Evolutionary conservation across 2,113 vertebrate species (phyloP), one percentile per base, ranked within the genome.

Genomic region (Silurus glanis): DNA sequence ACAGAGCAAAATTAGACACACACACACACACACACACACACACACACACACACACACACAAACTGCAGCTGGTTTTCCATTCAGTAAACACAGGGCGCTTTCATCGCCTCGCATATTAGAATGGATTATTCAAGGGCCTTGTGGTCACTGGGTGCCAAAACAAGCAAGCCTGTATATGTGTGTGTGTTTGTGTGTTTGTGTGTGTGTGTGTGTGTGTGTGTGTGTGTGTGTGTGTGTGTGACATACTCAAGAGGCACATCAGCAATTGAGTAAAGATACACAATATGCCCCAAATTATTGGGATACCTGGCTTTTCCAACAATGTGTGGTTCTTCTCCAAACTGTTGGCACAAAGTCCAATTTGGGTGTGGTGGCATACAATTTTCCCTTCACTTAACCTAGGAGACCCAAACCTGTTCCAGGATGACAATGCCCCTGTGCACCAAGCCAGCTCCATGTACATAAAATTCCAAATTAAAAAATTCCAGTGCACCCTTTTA

Each of bases 31-130:
- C 37, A 37, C 37, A 37, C 37, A 37, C 37, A 37, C 37, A 37
- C 37, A 37, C 37, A 37, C 37, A 37, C 37, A 37, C 75, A 58
- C 12, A 61, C 28, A 59, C 78, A 61, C 78, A 61, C 28, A 16
- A 23, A 67, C n/a, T 4, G 17, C 25, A 59, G 56, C 56, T 61
- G 59, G 14, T 56, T 53, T 78, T 85, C 47, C 49, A 79, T 64
- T 85, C 49, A 55, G 47, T 64, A 64, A 79, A 62, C 59, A 62
- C 72, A 75, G 83, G 83, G 71, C 45, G 59, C 51, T 56, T 85
- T 85, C 75, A 85, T 66, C 75, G 17, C 19, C 4, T 23, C 51
- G 55, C 51, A 69, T 80, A 67, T 17, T 69, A 78, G 58, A 64
- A 85, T 80, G 64, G 45, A 71, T 78, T 47, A 67, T 45, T 85